Conservation (phyloP, 1,140 invertebrate species). For the Tenebrio molitor region DNA sequence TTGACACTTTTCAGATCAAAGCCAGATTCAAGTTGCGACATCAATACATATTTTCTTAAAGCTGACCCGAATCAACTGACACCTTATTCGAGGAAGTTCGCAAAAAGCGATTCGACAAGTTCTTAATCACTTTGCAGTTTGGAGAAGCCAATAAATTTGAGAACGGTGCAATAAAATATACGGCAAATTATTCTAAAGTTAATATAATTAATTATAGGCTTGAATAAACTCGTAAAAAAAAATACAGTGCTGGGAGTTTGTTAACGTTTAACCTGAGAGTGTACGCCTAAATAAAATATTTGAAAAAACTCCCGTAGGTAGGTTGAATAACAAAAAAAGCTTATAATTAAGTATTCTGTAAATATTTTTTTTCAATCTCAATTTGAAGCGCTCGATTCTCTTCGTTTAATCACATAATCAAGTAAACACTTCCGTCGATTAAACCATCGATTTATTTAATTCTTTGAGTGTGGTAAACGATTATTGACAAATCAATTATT, state of each 20-base stretch:
- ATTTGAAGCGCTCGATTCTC: slow-evolving; percentile 10
- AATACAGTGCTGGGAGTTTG: slow-evolving; percentile 25
- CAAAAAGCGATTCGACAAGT: neutral
- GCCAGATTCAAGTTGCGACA: too few relatives aligned
- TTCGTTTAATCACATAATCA: slow-evolving; percentile 34
- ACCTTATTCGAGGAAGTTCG: neutral
- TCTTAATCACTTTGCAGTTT: slow-evolving; percentile 24
- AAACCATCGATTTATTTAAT: slow-evolving; percentile 37
- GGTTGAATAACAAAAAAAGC: slow-evolving; percentile 10
- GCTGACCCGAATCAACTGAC: neutral
- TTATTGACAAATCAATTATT: slow-evolving; percentile 40
- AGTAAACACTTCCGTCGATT: slow-evolving; percentile 38
- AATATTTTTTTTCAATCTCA: slow-evolving; percentile 17
- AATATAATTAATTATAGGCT: slow-evolving; percentile 33
- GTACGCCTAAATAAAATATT: slow-evolving; percentile 11
- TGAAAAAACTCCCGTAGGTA: neutral
- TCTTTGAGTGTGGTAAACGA: slow-evolving; percentile 29
- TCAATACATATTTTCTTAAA: slow-evolving; percentile 24
- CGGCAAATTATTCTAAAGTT: slow-evolving; percentile 10
- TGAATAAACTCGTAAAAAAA: slow-evolving; percentile 29
- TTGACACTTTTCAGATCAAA: too few relatives aligned
- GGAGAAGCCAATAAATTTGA: slow-evolving; percentile 27
- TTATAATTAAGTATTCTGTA: slow-evolving; percentile 22
- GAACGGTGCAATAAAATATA: slow-evolving; percentile 15
- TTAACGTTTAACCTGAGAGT: neutral